Evolutionary conservation across 2,888 invertebrate genomes (phyloP), one percentile per base, ranked within the genome.

Genomic region (Melinaea marsaeus): DNA sequence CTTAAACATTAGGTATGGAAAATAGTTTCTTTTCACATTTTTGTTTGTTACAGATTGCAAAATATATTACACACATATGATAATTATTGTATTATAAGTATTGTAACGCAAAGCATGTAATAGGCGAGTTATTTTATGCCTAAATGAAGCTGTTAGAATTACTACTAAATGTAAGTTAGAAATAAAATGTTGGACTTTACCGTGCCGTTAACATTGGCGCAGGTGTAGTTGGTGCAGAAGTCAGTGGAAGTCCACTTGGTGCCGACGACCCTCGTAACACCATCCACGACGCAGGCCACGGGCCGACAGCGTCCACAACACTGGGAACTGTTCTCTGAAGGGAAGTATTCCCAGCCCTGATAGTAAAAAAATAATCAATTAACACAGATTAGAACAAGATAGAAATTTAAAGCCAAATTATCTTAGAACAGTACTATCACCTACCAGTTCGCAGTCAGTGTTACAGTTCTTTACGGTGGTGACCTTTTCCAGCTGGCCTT

Each of bases 301-400:
- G 93, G 92, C 51, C 87, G 78, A 78, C 95, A 95, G 57, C 87
- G 83, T 1, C 95, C 95, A 76, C 95, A 95, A 74, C 95, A 95
- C 67, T 85, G 76, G 3, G 81, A 77, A 6, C 87, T 84, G 4
- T 88, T 83, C 0, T 85, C 76, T 33, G 77, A 74, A 0, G 84
- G 78, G 71, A 77, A 72, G 78, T 95, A 95, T 71, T 92, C 83
- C 88, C 91, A 94, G n/a, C 94, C 95, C 91, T 92, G 76, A n/a
- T 22, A 7, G 13, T 34, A 35, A 11, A 11, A n/a, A 46, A 2
- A 32, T 3, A 34, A 32, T 6, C 13, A 13, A 13, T 22, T 6
- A 22, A 22, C 22, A 22, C 22, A 22, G 22, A 22, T 22, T 22
- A 22, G 22, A 22, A 22, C 22, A 22, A 22, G 22, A 22, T 22